Base-by-base conservation (phyloP, 2,113 vertebrate species). In the Sylvilagus bachmani region DNA sequence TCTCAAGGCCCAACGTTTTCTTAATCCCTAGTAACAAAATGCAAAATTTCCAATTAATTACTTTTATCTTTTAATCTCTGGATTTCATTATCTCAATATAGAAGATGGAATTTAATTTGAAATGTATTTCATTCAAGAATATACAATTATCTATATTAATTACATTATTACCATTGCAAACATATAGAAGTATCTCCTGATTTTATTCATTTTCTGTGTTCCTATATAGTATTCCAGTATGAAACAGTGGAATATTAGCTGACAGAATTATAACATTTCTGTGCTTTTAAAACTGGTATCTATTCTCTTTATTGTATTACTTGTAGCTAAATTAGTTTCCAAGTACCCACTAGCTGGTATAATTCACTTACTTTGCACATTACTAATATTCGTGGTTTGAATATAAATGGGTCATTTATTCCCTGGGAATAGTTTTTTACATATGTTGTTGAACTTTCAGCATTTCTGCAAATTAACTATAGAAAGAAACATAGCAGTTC, bases 361-460 rank as follows among this genome's bases (percentile, higher is more conserved):
- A 27, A 95, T 85, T 96, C 89, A 92, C 77, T 73, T 75, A 87
- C 24, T 83, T 33, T 70, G 22, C 33, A 81, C 27, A 66, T 77
- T 81, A 82, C 33, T 36, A 90, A 83, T 31, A 90, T 27, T 36
- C 81, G 44, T 81, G 53, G n/a, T 93, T 84, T 90, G 86, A 95
- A 94, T 90, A 90, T 36, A 94, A 94, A 90, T 90, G 78, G 82
- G 10, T 78, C 71, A 85, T 88, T 94, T 96, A 77, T 94, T 86
- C 44, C 27, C 21, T 66, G 61, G 51, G 36, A 89, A 91, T 82
- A 91, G 79, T 83, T 95, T 64, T 79, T 90, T 62, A 74, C 70
- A 84, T 14, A 2, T 84, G 44, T 64, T 95, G 27, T 87, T 80
- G 64, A 86, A 91, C 61, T 84, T 69, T 36, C 62, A 85, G 17